A percentile compares a stretch with the other conserved stretches of the same genome.
Evolutionary conservation across 2,888 invertebrate genomes (phyloP).

Genomic region (Pterostichus niger): DNA sequence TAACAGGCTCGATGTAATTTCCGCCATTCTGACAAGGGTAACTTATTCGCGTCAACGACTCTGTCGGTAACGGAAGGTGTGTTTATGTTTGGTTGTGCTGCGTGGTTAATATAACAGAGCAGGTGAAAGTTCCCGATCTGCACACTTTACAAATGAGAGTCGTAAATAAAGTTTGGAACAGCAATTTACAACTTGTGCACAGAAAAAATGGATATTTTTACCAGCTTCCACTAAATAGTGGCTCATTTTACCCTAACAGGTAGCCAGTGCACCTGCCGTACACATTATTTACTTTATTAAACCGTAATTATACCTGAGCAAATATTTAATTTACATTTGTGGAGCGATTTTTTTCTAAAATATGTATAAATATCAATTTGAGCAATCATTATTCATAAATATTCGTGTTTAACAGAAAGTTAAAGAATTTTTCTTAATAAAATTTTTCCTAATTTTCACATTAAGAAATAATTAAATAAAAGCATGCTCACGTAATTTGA

Average conservation of each 20-base stretch:
- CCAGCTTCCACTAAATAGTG: constrained; percentile 15
- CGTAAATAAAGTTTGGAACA: constrained; percentile 27
- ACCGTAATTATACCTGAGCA: not conserved
- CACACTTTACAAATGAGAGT: constrained; percentile 36
- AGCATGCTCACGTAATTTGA: no score
- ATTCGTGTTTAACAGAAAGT: no score
- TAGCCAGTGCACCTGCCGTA: constrained; percentile 7
- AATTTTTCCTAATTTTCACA: no score
- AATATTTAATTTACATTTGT: constrained; percentile 13
- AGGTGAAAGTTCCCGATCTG: constrained; percentile 43
- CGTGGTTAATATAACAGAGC: not conserved
- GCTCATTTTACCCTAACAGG: not conserved
- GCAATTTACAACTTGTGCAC: not conserved
- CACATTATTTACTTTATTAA: constrained; percentile 13
- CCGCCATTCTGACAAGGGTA: no score
- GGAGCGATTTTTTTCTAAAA: not conserved
- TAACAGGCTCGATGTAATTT: no score
- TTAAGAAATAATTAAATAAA: no score
- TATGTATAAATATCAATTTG: not conserved
- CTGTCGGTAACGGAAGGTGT: no score
- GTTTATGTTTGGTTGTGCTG: not conserved
- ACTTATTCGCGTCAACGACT: no score
- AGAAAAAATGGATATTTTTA: constrained; percentile 21
- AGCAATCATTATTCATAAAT: no score
- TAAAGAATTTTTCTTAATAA: no score